Evolutionary conservation across 1,140 invertebrate species (phyloP).

Genomic region (Drosophila ironensis): DNA sequence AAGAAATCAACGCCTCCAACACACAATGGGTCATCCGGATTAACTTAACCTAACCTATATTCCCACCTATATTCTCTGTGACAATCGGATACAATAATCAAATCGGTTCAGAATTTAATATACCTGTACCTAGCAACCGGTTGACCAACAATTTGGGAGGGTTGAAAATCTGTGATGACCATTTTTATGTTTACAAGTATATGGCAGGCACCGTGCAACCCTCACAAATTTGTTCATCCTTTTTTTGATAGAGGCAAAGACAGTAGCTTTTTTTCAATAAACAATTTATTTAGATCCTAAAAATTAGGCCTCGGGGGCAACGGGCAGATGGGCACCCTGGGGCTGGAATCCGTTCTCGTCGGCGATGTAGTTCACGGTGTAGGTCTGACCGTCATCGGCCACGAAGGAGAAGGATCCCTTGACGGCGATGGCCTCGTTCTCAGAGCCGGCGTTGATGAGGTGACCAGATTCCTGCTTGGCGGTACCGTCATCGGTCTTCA

Average conservation of each 20-base stretch:
- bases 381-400: constrained; percentile 41
- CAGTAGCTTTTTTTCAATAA: constrained; percentile 9
- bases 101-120: too few species aligned
- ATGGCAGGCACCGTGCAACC: too few species aligned
- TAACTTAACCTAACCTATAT: too few species aligned
- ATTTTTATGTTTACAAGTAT: too few species aligned
- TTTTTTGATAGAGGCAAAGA: not conserved
- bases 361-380: constrained; percentile 50
- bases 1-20: too few species aligned
- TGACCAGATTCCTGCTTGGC: constrained; percentile 65
- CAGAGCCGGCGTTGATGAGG: not conserved
- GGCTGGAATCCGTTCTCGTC: constrained; percentile 87
- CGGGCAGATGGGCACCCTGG: constrained; percentile 84
- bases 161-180: too few species aligned
- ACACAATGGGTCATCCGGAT: too few species aligned
- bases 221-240: too few species aligned
- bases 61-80: too few species aligned
- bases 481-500: constrained; percentile 86
- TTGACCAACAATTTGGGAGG: too few species aligned
- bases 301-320: constrained; percentile 78
- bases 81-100: too few species aligned
- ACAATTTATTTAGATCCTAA: constrained; percentile 43
- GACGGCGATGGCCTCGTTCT: constrained; percentile 42
- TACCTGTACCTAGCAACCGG: too few species aligned
- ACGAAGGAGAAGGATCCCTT: constrained; percentile 36